Evolutionary conservation across 2,888 invertebrate genomes (phyloP), one percentile per base, ranked within the genome.

Genomic region (Nemurella pictetii): DNA sequence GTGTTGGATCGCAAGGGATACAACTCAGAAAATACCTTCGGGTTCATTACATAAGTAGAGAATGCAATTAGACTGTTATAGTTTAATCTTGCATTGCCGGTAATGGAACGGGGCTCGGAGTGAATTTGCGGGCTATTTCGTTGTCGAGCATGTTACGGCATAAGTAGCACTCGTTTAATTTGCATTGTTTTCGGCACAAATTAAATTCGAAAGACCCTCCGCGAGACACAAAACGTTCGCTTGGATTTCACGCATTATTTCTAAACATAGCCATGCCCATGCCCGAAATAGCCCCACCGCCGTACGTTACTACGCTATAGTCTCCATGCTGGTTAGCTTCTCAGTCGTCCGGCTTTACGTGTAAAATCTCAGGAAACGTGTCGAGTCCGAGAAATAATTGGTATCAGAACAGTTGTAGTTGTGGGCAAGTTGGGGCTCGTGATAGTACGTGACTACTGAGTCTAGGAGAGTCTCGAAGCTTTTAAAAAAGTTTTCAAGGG

Each of bases 211-310:
- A 78, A 78, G 28, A n/a, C 20, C 30, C 55, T 55, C 78, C 78
- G 9, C 78, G n/a, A 30, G 9, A 28, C 4, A 30, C 29, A 30
- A 28, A 78, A 30, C 82, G 3, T 55, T 36, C 35, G 30, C 81
- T 72, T 72, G 29, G 36, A 82, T 72, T 82, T 72, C 82, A 28
- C 26, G 26, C 27, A 15, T 55, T 82, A 26, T 72, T 82, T 55
- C 82, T 82, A 82, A 82, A 72, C 82, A 5, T 82, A 82, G 82
- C 27, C 36, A 25, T 35, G 32, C 27, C 15, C 12, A 5, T 29
- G 29, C 55, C 82, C 55, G 29, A 82, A 82, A 82, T 82, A 82
- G 82, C 55, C 72, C 82, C 30, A n/a, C n/a, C 27, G 28, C 78
- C 78, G 28, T 78, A 78, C 29, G 30, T 12, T 55, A 55, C 12